Evolutionary conservation across 2,797 vertebrate genomes (phyloP), one percentile per base, ranked within the genome.

Genomic region (Sibirionetta formosa): DNA sequence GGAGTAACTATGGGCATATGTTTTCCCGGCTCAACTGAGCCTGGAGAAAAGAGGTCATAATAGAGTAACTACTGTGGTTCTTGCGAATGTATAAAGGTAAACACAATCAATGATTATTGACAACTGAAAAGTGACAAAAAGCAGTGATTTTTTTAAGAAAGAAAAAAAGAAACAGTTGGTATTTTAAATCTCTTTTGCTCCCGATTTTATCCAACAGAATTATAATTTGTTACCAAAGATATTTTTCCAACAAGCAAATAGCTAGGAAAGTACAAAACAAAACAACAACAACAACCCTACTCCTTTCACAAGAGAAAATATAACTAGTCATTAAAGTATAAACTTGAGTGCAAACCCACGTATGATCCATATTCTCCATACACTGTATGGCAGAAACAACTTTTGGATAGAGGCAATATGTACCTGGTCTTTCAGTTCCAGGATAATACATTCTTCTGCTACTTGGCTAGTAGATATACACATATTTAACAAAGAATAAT

Each of bases 1-100:
- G 77, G 10, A 22, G 16, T 58, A 38, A 54, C 1, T 1, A 38
- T 14, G 14, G 19, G 2, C 14, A 5, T 36, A 40, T 1, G 27
- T 6, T 12, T 95, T 82, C 17, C 14, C 10, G 8, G 9, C 23
- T 38, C 48, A 70, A 81, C 3, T 11, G 17, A 65, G 22, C 23
- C 48, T 81, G 17, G 5, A 24, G 36, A 40, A 68, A 61, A 82
- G 5, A 86, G 48, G 8, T 1, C 1, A 5, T 61, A 50, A 27
- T 29, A 27, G 24, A 29, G 14, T 27, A 40, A 53, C 36, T 16
- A 9, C 5, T 27, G 48, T 46, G 2, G 3, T 9, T 57, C 24
- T 27, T 76, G 8, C 4, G 23, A 20, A 78, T 71, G 6, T 51
- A 31, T n/a, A 56, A 88, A 66, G 7, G 8, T 42, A 77, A 78